Conservation (phyloP, 2,888 invertebrate genomes). For the Leptura quadrifasciata region DNA sequence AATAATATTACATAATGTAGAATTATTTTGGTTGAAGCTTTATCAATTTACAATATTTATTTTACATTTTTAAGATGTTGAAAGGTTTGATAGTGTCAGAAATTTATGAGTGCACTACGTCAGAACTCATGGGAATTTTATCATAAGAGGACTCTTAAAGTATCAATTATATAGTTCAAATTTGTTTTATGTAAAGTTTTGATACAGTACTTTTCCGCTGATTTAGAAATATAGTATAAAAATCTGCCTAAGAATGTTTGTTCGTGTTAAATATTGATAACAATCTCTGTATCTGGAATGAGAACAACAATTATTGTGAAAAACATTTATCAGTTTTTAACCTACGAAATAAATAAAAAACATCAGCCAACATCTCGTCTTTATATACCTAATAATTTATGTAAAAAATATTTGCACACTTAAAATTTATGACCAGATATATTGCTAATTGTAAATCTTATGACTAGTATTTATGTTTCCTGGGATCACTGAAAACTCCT, state of each 20-base stretch:
- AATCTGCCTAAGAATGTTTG: background rate
- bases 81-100: too few relatives aligned
- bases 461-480: conserved; percentile 58
- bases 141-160: background rate
- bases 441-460: background rate
- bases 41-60: too few relatives aligned
- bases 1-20: too few relatives aligned
- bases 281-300: background rate
- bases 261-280: too few relatives aligned
- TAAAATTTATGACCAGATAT: conserved; percentile 22
- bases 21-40: too few relatives aligned
- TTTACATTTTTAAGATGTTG: too few relatives aligned
- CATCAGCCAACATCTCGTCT: conserved; percentile 26
- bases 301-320: background rate
- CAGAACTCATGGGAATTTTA: background rate
- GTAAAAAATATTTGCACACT: conserved; percentile 29
- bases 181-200: too few relatives aligned
- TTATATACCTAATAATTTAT: conserved; percentile 34
- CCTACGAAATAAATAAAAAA: conserved; percentile 29
- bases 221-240: background rate
- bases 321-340: conserved; percentile 11
- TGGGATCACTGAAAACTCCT: conserved; percentile 77
- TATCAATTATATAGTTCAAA: too few relatives aligned
- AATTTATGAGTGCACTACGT: too few relatives aligned
- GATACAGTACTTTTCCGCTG: background rate